Percentiles rank a stretch among this genome's conserved stretches.
These are phyloP conservation scores for Sitta carolinensis DNA, from an alignment of 2,797 vertebrate genomes.

Conservation along the genomic window DNA sequence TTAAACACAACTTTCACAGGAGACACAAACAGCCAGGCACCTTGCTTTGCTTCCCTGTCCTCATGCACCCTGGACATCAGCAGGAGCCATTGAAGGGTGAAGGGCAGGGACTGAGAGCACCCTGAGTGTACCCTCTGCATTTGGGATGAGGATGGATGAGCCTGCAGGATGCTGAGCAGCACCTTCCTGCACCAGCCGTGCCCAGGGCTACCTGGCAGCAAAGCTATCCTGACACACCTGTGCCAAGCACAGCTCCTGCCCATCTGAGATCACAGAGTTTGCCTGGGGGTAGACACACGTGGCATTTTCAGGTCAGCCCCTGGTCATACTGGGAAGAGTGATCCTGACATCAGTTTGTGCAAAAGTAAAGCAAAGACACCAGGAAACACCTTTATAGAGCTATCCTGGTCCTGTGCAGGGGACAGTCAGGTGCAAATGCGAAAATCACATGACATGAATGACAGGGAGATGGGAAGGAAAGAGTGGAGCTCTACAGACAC, in stretches of 20 bases:
- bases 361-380: neutral
- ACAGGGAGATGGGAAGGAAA: neutral
- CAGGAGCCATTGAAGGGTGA: neutral
- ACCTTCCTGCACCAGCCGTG: neutral
- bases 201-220: neutral
- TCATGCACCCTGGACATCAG: neutral
- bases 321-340: neutral
- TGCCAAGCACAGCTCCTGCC: neutral
- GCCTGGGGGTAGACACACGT: neutral
- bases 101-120: neutral
- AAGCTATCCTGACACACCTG: neutral
- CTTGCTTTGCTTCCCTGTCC: constrained; percentile 10
- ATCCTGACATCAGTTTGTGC: neutral
- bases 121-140: neutral
- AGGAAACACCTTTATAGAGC: neutral
- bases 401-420: neutral
- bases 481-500: neutral
- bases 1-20: constrained; percentile 10
- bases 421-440: neutral
- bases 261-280: neutral
- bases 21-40: constrained; percentile 38
- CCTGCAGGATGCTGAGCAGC: neutral
- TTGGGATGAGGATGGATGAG: neutral
- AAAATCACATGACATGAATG: neutral
- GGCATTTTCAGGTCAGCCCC: neutral